Conservation (phyloP, 1,140 invertebrate species). For the Carcinoscorpius rotundicauda region DNA sequence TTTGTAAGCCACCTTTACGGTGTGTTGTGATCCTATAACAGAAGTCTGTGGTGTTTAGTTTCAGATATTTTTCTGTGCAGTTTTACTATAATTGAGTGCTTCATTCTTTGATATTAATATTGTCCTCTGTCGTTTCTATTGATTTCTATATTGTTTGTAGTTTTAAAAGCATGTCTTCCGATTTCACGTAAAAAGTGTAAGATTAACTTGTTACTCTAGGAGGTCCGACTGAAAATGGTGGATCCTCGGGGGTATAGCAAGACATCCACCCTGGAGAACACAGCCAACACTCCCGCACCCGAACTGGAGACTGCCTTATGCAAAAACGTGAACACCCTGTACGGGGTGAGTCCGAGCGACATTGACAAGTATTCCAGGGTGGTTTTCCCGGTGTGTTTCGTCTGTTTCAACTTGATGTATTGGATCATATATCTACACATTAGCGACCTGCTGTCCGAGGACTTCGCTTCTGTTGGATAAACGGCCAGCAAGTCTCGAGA, state of each 20-base stretch:
- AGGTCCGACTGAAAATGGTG: constrained; percentile 86
- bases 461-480: constrained; percentile 51
- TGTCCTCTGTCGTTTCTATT: no score
- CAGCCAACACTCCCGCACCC: constrained; percentile 59
- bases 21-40: no score
- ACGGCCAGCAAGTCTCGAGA: no score
- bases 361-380: constrained; percentile 94
- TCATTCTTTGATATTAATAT: no score
- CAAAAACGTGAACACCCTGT: constrained; percentile 75
- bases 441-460: constrained; percentile 84
- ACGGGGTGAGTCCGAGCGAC: constrained; percentile 81
- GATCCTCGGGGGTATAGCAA: constrained; percentile 76
- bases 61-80: no score
- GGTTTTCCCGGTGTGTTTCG: constrained; percentile 91
- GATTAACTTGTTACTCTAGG: constrained; percentile 43
- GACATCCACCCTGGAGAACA: constrained; percentile 68
- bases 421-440: constrained; percentile 96
- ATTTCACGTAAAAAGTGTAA: no score
- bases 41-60: no score
- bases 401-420: constrained; percentile 95
- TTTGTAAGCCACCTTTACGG: no score
- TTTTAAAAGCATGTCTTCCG: no score
- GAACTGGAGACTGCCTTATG: constrained; percentile 33
- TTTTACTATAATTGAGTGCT: no score
- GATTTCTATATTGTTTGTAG: no score